Evolutionary conservation across 2,888 invertebrate genomes (phyloP), one percentile per base, ranked within the genome.

Genomic region (Diloba caeruleocephala): DNA sequence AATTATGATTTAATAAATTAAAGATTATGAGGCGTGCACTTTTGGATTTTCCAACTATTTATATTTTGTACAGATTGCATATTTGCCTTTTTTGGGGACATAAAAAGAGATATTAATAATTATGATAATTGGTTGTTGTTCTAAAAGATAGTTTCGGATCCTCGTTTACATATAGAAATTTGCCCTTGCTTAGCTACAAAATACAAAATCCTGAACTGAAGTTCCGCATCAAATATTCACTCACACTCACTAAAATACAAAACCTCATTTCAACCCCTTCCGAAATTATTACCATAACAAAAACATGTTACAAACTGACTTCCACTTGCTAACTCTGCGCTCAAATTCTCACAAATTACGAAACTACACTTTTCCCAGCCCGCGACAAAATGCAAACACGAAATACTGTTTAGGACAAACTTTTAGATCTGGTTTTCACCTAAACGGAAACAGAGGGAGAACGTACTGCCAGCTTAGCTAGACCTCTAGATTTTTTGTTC

Each of bases 341-440:
- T 62, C 43, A 63, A 71, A 71, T 71, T 68, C 43, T 51, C 51
- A 34, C 68, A 71, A 78, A 79, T 78, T 78, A 69, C 76, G 58
- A 73, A 80, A 78, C 75, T 75, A 78, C 74, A 76, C 74, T 71
- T 78, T 81, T 80, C 71, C 55, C 78, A 71, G 76, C 71, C 74
- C 70, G 69, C 63, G 74, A 76, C 79, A 79, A 78, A 79, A 72
- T 67, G 67, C 67, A 61, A 72, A 67, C 72, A 72, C 36, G 64
- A 56, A 82, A 85, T 78, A 79, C 77, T 80, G 87, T 88, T 85
- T 82, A 80, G 77, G 81, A 80, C 78, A 82, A 89, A 90, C 85
- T 90, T 89, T 86, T 77, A 81, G 81, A 84, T 86, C 84, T 86
- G 87, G 83, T 87, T 88, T 85, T 81, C 85, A 82, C 81, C 81